phyloP scores from a whole-genome alignment of 2,888 invertebrate species.

The Stratiomys singularior region DNA sequence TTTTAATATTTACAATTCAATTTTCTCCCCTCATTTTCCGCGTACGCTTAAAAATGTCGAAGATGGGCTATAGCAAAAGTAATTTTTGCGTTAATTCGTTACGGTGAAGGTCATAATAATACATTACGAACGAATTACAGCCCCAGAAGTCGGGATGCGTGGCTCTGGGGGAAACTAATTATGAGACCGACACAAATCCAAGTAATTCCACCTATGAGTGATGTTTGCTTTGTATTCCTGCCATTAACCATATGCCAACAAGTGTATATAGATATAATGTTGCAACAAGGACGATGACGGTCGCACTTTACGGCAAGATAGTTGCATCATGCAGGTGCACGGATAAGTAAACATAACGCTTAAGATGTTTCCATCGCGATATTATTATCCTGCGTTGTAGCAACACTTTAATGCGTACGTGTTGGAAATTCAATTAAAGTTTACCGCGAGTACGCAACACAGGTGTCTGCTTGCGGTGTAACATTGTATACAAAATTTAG shows the following conservation, averaged over 20 bases:
- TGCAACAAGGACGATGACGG: not conserved
- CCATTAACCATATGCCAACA: no score
- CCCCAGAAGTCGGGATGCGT: not conserved
- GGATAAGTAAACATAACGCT: constrained; percentile 24
- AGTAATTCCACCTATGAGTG: not conserved
- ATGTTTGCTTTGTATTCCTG: constrained; percentile 6
- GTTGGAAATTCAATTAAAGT: constrained; percentile 28
- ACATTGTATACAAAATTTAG: not conserved
- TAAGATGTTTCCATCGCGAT: constrained; percentile 19
- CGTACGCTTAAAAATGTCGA: not conserved
- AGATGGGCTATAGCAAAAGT: constrained; percentile 1
- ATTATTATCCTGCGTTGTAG: not conserved
- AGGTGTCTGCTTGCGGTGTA: constrained; percentile 3
- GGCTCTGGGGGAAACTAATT: constrained; percentile 38
- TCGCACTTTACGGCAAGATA: not conserved
- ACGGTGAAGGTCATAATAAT: constrained; percentile 41
- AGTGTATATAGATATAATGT: not conserved
- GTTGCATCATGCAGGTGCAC: constrained; percentile 28
- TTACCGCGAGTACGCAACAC: not conserved
- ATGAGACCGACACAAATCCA: constrained; percentile 8
- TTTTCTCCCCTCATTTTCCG: not conserved
- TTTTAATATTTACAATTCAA: constrained; percentile 29
- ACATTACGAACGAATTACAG: constrained; percentile 24
- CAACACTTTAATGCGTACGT: not conserved
- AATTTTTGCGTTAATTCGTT: constrained; percentile 46